Evolutionary conservation across 1,140 invertebrate species (phyloP), one percentile per base, ranked within the genome.

Genomic region (Harpegnathos saltator): DNA sequence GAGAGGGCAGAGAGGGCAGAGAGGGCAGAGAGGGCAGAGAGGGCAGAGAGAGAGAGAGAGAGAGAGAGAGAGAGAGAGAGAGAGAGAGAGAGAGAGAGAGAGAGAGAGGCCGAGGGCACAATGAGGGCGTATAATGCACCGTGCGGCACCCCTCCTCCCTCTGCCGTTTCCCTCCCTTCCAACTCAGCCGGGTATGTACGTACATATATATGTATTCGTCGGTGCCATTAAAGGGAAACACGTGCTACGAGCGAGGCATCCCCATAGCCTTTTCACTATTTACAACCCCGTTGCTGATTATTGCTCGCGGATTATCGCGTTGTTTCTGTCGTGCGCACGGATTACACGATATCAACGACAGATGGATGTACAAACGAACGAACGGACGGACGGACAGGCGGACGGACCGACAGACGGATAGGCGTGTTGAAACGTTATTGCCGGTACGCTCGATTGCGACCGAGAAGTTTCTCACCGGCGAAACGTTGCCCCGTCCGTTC

Each of bases 71-170:
- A 65, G 44, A 81, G 59, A 78, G n/a, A n/a, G 29, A 33, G 29
- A 5, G 29, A 5, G 29, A 33, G 29, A 9, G 38, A 9, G 38
- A 44, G 38, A 44, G 38, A 44, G 38, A 44, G 38, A 44, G 66
- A 59, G 78, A 65, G 44, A 81, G 59, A 78, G n/a, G 56, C 62
- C 63, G 63, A 75, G 62, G 83, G 52, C 62, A 83, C 86, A 89
- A 87, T 85, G 86, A 88, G 87, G 72, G 82, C 82, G 81, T 83
- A 90, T 90, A 91, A 91, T 90, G 86, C 82, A 89, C 68, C 85
- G 83, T 77, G 78, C 82, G 86, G 63, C 82, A 19, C 61, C 59
- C 62, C 61, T 58, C 58, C 44, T 63, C 59, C 9, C 54, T 59
- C 33, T 62, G 59, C 38, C 68, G 59, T 44, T 44, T 44, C 7